Base-by-base conservation (phyloP, 2,113 vertebrate genomes). In the Pholis gunnellus region DNA sequence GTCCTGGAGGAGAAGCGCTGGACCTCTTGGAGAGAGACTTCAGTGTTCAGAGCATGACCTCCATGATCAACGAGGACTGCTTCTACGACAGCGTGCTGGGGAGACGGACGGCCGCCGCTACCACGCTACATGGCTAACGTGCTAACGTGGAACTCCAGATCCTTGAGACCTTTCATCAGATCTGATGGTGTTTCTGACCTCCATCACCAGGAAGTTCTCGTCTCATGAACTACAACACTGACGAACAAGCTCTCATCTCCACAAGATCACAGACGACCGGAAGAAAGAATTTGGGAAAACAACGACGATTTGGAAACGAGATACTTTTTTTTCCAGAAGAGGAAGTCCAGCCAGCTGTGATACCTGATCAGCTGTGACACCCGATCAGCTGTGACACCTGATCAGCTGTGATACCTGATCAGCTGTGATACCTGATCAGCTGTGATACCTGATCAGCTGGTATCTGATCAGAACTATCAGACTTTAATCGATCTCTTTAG, bases 21-120 rank as follows among this genome's bases (percentile, higher is more conserved):
- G 96, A 97, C 54, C 90, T 97, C 48, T 91, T 98, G 72, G 96
- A 96, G 86, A 95, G 96, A 79, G 97, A 99, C 91, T 98, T 97
- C 94, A 97, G 97, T 0, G 93, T 98, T 15, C 97, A 98, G 91
- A 98, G 97, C 83, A 88, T 99, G 89, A 93, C 95, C 6, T 97
- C 97, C 0, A 96, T 97, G 0, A 95, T 97, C 56, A 98, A 90
- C 11, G 97, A 98, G 84, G 97, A 97, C 89, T 97, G 96, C 52
- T 98, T 99, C 91, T 98, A 96, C 8, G 96, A 97, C 88, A 52
- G 94, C 1, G 81, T 84, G 59, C 94, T 95, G 71, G 93, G 81
- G 83, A 89, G 93, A 0, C 95, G 94, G 13, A 94, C 94, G 88
- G 22, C 96, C 90, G 93, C 96, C 90, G 92, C 86, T 10, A 75